A percentile compares a stretch with the other conserved stretches of the same genome.
Evolutionary conservation across 2,113 vertebrate genomes (phyloP).

Genomic region (Chlamydotis undulata): DNA sequence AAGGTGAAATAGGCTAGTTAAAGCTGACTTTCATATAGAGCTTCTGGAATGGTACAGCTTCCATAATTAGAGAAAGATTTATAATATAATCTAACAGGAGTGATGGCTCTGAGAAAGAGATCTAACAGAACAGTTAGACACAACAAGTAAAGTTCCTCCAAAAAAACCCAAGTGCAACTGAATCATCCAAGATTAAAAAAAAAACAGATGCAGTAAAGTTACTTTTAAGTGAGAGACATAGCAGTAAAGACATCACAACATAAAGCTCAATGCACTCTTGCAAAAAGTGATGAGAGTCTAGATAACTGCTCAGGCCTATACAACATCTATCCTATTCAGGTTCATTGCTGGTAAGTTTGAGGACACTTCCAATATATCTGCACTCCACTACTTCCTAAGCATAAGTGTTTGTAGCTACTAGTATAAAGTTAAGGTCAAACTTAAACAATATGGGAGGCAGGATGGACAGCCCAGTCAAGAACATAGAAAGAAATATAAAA

Average conservation of each 20-base stretch:
- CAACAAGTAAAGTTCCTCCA: neutral
- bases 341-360: neutral
- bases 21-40: neutral
- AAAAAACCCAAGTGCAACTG: neutral
- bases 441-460: neutral
- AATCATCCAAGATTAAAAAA: neutral
- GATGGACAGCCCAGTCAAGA: neutral
- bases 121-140: neutral
- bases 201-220: neutral
- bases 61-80: neutral
- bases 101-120: neutral
- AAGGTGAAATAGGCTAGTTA: neutral
- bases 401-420: neutral
- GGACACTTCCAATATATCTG: neutral
- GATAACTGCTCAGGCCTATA: neutral
- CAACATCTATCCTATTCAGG: neutral
- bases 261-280: neutral
- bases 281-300: neutral
- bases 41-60: neutral
- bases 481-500: neutral
- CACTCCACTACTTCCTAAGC: neutral
- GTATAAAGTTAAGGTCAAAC: neutral
- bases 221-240: neutral
- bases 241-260: neutral
- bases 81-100: neutral